Percentiles rank a stretch among this genome's conserved stretches.
phyloP scores from a whole-genome alignment of 2,888 invertebrate species.

The Yponomeuta cagnagella region DNA sequence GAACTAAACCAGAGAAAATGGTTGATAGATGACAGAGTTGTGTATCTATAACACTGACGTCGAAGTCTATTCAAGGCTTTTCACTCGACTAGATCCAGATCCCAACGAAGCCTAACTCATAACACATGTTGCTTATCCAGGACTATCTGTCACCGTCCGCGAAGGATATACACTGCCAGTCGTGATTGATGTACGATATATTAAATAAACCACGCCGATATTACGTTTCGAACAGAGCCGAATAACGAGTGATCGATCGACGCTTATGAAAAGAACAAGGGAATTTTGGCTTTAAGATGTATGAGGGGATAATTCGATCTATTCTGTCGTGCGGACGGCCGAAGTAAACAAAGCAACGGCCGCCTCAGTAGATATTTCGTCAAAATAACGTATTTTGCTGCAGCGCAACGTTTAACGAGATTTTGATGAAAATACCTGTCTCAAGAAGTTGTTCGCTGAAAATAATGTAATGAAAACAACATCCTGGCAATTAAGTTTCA shows the following conservation, averaged over 20 bases:
- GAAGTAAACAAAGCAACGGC: neutral
- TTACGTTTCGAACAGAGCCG: conserved; percentile 66
- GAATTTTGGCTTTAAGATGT: conserved; percentile 2
- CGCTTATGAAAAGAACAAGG: conserved; percentile 39
- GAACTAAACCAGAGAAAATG: no score
- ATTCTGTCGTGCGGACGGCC: neutral
- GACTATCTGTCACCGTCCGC: conserved; percentile 54
- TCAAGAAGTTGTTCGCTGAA: no score
- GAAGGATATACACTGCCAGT: conserved; percentile 42
- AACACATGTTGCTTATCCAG: conserved; percentile 51
- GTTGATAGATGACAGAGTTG: no score
- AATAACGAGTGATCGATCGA: conserved; percentile 56
- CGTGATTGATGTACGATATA: conserved; percentile 67
- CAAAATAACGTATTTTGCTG: neutral
- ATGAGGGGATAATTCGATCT: neutral
- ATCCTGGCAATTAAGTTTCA: neutral
- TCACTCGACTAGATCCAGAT: neutral
- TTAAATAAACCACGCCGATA: conserved; percentile 67
- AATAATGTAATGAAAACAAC: neutral
- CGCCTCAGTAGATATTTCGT: no score
- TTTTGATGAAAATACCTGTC: no score
- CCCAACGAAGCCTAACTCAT: conserved; percentile 20
- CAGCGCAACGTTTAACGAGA: neutral
- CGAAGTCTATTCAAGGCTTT: neutral
- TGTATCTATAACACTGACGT: neutral